Conservation (phyloP, 1,140 invertebrate genomes). For the Drosophila navojoa region DNA sequence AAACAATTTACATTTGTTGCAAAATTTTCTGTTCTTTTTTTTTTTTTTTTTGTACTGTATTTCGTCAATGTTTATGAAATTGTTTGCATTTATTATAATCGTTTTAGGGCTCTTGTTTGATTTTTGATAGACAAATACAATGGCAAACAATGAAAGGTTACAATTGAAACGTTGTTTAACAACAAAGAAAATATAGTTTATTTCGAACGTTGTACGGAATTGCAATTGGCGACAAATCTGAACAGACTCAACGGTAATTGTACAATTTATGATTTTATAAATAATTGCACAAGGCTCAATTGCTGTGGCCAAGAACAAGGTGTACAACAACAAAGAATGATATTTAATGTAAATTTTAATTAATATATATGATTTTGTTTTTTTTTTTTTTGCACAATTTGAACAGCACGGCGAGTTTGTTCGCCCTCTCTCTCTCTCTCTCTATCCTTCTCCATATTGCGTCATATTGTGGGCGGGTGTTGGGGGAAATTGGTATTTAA, state of each 20-base stretch:
- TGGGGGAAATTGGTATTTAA: conserved; percentile 17
- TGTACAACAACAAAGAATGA: conserved; percentile 37
- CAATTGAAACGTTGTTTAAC: conserved; percentile 69
- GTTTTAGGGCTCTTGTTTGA: conserved; percentile 3
- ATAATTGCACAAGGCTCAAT: not conserved
- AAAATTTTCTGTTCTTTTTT: not conserved
- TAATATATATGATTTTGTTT: conserved; percentile 11
- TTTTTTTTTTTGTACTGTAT: conserved; percentile 25
- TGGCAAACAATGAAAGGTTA: conserved; percentile 65
- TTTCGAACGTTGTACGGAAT: conserved; percentile 6
- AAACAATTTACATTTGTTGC: conserved; percentile 48
- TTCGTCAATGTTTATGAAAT: conserved; percentile 26
- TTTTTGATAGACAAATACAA: conserved; percentile 46
- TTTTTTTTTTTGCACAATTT: conserved; percentile 55
- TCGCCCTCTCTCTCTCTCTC: conserved; percentile 25
- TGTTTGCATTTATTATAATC: conserved; percentile 55
- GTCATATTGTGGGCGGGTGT: conserved; percentile 41
- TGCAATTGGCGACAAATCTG: not conserved
- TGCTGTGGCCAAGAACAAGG: conserved; percentile 6
- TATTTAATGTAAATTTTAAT: conserved; percentile 19
- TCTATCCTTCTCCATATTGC: conserved; percentile 82
- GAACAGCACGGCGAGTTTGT: conserved; percentile 48
- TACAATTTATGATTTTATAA: not conserved
- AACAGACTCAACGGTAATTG: not conserved
- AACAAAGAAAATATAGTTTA: conserved; percentile 47